Base-by-base conservation (phyloP, 2,113 vertebrate genomes). In the Carollia perspicillata region DNA sequence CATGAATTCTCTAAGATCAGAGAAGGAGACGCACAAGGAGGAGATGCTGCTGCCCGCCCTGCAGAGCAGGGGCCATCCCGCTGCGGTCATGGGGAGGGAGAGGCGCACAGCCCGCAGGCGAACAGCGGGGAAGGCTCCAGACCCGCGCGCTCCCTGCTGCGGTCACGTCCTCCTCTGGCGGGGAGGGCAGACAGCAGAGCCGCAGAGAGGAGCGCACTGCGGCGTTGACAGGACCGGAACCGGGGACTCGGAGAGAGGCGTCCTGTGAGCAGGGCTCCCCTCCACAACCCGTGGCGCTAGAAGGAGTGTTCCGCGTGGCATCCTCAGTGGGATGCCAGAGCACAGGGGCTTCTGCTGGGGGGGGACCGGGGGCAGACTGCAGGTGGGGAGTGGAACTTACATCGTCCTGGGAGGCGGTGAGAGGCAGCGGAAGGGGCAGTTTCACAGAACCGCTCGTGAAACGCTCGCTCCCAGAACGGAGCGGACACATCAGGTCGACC, bases 21-120 rank as follows among this genome's bases (percentile, higher is more conserved):
- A 47, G 58, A 20, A 26, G 13, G 49, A 11, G 53, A 1, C 3
- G 1, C 16, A 16, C 14, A 1, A 2, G 28, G 63, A n/a, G 63
- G 30, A 16, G 63, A 35, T 6, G 0, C 17, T 0, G 58, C 55
- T 11, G 72, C 7, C 30, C 0, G 1, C 3, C 28, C 28, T 8
- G 44, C 1, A 2, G 42, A 8, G 58, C 58, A 60, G 10, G 58
- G 58, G 10, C 58, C 58, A 30, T 9, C 58, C 26, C 26, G 11
- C 26, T 26, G 3, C 26, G 26, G 26, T 3, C 10, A 10, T 12
- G 26, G 58, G 26, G 58, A 30, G 58, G 58, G 58, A 12, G 58
- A 28, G 10, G 4, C 0, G 33, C 6, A 3, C 53, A 11, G 16
- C 2, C 33, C 5, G 4, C 30, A 3, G 58, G 35, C 0, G 0